A percentile compares a stretch with the other conserved stretches of the same genome.
phyloP scores from a whole-genome alignment of 2,797 vertebrate genomes.

The Pseudotriccus pelzelni region DNA sequence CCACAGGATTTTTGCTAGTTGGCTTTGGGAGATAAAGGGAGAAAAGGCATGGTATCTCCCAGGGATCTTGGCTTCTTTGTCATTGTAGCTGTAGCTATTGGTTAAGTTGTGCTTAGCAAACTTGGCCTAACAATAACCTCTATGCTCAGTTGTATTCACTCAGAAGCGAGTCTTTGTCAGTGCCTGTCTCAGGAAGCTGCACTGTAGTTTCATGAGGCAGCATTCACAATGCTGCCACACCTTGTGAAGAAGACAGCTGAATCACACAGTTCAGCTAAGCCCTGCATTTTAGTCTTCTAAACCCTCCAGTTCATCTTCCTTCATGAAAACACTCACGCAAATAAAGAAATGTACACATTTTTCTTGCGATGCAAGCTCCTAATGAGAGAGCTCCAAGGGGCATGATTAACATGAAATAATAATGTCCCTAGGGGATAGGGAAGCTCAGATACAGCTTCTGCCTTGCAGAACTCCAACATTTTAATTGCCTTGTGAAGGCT shows the following conservation, averaged over 20 bases:
- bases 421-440: constrained; percentile 7
- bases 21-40: background rate
- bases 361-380: constrained; percentile 35
- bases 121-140: background rate
- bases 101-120: background rate
- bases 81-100: background rate
- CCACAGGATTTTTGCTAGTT: background rate
- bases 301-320: constrained; percentile 5
- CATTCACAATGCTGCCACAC: background rate
- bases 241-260: constrained; percentile 6
- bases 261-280: background rate
- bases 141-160: background rate
- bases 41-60: background rate
- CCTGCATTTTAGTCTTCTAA: constrained; percentile 11
- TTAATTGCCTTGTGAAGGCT: constrained; percentile 39
- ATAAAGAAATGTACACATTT: constrained; percentile 22
- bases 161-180: background rate
- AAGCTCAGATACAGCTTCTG: background rate
- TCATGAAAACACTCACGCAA: background rate
- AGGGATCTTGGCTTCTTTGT: background rate
- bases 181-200: background rate
- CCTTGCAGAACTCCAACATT: constrained; percentile 18
- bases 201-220: background rate
- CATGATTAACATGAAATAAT: constrained; percentile 72
- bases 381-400: constrained; percentile 49